Percentiles rank a stretch among this genome's conserved stretches.
These are phyloP conservation scores for Mola mola DNA, from an alignment of 2,113 vertebrate genomes.

Conservation along the genomic window DNA sequence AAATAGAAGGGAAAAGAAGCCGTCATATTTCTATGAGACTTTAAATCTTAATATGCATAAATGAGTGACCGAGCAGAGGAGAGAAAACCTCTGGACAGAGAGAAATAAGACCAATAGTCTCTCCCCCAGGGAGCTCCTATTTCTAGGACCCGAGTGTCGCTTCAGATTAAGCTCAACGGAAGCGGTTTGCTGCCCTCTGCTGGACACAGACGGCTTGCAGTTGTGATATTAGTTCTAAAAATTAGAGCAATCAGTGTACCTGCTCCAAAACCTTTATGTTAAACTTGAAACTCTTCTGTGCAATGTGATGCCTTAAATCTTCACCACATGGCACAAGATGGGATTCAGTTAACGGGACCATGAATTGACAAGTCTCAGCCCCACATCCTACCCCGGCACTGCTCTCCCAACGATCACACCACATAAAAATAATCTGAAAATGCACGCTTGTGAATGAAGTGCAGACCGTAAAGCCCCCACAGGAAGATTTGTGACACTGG, in stretches of 20 bases:
- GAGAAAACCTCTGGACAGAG: conserved; percentile 11
- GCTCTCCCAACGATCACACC: not conserved
- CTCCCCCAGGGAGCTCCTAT: conserved; percentile 53
- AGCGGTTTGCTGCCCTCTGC: conserved; percentile 75
- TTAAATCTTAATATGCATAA: conserved; percentile 20
- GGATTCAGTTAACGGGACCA: conserved; percentile 17
- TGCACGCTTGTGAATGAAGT: not conserved
- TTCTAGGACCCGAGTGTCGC: conserved; percentile 54
- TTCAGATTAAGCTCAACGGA: conserved; percentile 53
- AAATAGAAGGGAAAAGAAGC: not conserved
- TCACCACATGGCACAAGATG: conserved; percentile 2
- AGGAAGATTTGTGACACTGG: not conserved
- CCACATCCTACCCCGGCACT: rapidly evolving
- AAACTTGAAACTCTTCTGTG: too few relatives aligned
- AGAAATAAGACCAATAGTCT: conserved; percentile 27
- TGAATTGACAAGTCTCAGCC: not conserved
- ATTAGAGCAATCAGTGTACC: not conserved
- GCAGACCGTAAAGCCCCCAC: not conserved
- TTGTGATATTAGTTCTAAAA: too few relatives aligned
- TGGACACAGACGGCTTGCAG: conserved; percentile 22
- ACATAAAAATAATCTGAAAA: conserved; percentile 8
- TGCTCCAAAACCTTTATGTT: too few relatives aligned
- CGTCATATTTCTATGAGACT: not conserved
- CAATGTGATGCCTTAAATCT: not conserved
- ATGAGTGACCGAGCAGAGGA: conserved; percentile 13